phyloP scores from a whole-genome alignment of 2,113 vertebrate species.

The Pyxicephalus adspersus region DNA sequence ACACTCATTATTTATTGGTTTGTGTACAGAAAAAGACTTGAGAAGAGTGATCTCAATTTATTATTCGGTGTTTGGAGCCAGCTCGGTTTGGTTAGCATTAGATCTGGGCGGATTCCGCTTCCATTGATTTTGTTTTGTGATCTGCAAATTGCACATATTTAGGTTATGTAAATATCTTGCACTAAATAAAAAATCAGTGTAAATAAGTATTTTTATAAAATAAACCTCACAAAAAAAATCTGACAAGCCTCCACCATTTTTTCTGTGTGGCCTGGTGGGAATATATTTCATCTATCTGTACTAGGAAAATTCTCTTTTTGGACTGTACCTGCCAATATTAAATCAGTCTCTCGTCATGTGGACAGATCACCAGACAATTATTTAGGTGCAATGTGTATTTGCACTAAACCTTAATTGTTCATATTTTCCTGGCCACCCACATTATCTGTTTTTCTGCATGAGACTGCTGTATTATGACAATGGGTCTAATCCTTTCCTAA shows the following conservation, averaged over 20 bases:
- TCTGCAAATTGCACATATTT: slow-evolving; percentile 42
- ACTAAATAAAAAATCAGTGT: slow-evolving; percentile 14
- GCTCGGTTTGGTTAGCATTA: background rate
- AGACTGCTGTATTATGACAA: too few species aligned
- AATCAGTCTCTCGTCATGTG: too few species aligned
- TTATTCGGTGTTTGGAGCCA: slow-evolving; percentile 13
- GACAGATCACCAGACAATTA: too few species aligned
- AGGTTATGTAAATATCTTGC: slow-evolving; percentile 36
- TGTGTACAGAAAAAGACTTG: slow-evolving; percentile 3
- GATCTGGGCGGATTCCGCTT: background rate
- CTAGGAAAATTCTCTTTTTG: too few species aligned
- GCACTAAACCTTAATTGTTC: too few species aligned
- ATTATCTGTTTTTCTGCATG: too few species aligned
- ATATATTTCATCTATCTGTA: too few species aligned
- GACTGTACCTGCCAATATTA: too few species aligned
- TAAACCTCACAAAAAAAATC: background rate
- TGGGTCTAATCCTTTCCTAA: too few species aligned
- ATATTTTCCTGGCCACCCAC: too few species aligned
- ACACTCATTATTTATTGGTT: slow-evolving; percentile 24
- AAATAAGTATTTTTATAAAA: slow-evolving; percentile 52
- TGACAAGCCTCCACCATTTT: background rate
- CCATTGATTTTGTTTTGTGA: slow-evolving; percentile 27
- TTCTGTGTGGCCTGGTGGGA: too few species aligned
- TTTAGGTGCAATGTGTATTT: too few species aligned
- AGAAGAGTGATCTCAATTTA: background rate